A percentile compares a stretch with the other conserved stretches of the same genome.
phyloP scores from a whole-genome alignment of 2,797 vertebrate species.

The Argya squamiceps region DNA sequence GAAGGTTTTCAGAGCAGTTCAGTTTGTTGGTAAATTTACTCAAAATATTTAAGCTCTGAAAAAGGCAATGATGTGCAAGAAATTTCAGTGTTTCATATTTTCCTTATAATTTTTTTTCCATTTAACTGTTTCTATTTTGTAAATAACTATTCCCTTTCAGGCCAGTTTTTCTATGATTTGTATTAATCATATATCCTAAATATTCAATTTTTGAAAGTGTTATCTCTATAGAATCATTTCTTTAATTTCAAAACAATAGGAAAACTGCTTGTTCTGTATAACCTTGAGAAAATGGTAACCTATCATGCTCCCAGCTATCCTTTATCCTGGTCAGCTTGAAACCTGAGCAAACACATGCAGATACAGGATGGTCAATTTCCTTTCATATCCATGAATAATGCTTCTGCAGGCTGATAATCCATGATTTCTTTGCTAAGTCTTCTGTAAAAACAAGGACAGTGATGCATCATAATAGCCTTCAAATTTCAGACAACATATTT shows the following conservation, averaged over 20 bases:
- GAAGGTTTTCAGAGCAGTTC: neutral
- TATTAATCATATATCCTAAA: neutral
- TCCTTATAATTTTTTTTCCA: neutral
- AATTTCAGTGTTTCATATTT: neutral
- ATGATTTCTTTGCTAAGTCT: neutral
- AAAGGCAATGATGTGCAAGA: neutral
- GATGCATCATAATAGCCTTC: neutral
- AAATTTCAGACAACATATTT: neutral
- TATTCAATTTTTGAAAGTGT: neutral
- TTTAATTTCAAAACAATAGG: neutral
- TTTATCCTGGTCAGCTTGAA: neutral
- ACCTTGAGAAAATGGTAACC: neutral
- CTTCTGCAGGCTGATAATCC: neutral
- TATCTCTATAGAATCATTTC: neutral
- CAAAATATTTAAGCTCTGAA: neutral
- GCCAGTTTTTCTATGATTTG: neutral
- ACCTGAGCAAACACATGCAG: neutral
- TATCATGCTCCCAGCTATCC: neutral
- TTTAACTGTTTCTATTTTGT: neutral
- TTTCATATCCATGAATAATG: neutral
- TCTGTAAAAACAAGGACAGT: neutral
- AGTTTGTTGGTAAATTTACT: neutral
- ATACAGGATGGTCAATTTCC: neutral
- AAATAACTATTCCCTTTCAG: neutral
- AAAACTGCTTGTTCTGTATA: neutral